Conservation (phyloP, 1,140 invertebrate genomes). For the Saxidomus purpurata region DNA sequence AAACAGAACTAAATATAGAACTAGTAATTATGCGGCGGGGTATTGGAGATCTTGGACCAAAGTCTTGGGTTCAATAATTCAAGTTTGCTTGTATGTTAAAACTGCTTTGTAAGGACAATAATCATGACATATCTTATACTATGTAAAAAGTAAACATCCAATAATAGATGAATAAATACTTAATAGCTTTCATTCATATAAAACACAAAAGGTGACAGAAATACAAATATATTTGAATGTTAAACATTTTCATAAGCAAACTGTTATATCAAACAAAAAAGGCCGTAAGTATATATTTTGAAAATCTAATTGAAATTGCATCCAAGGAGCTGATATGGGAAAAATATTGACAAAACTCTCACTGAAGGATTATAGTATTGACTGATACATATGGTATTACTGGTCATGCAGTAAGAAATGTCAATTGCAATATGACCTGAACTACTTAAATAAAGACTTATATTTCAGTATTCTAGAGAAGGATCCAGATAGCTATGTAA, state of each 20-base stretch:
- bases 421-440: no score
- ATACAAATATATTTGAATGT: slow-evolving; percentile 14
- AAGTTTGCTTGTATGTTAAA: slow-evolving; percentile 10
- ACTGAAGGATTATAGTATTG: not conserved
- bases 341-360: slow-evolving; percentile 10
- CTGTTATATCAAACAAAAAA: not conserved
- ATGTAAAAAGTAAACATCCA: slow-evolving; percentile 17
- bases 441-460: no score
- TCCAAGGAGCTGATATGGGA: not conserved
- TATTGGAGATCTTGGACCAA: no score
- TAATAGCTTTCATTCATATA: not conserved
- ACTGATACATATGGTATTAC: not conserved
- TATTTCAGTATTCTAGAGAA: no score
- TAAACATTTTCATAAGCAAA: slow-evolving; percentile 16
- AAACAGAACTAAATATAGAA: no score
- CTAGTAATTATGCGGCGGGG: no score
- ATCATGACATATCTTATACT: not conserved
- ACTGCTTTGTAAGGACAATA: not conserved
- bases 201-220: not conserved
- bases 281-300: not conserved
- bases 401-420: not conserved
- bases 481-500: no score
- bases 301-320: not conserved
- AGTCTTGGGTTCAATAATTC: slow-evolving; percentile 9
- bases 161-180: not conserved